Evolutionary conservation across 2,113 vertebrate species (phyloP).

Genomic region (Cyphomyrus discorhynchus): DNA sequence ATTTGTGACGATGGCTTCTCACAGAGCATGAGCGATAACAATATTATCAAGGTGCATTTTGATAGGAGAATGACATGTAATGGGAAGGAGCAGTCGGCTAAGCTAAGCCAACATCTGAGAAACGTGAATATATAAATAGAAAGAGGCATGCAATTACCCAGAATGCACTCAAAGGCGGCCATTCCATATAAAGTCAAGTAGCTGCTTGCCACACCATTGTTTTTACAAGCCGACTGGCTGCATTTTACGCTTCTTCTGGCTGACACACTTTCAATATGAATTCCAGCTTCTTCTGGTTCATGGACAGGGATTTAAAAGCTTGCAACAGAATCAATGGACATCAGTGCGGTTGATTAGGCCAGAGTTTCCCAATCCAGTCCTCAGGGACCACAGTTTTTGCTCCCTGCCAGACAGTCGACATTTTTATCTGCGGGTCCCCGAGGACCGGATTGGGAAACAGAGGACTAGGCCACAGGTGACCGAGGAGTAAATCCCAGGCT

Average conservation of each 20-base stretch:
- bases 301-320: not conserved
- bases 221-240: not conserved
- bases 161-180: slow-evolving; percentile 34
- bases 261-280: not conserved
- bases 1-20: not conserved
- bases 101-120: slow-evolving; percentile 18
- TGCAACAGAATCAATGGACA: not conserved
- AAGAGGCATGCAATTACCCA: slow-evolving; percentile 31
- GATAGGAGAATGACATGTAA: not conserved
- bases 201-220: not conserved
- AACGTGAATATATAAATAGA: slow-evolving; percentile 25
- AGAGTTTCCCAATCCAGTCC: not conserved
- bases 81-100: slow-evolving; percentile 23
- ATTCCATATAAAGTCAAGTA: slow-evolving; percentile 15
- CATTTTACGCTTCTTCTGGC: not conserved
- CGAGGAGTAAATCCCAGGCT: not conserved
- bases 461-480: not conserved
- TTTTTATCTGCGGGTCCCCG: not conserved
- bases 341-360: not conserved
- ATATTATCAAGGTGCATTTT: slow-evolving; percentile 19
- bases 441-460: not conserved
- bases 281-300: slow-evolving; percentile 28
- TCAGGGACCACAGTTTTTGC: not conserved
- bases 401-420: not conserved
- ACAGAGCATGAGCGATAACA: slow-evolving; percentile 11